Evolutionary conservation across 2,797 vertebrate genomes (phyloP).

Genomic region (Schizothorax lantsangensis): DNA sequence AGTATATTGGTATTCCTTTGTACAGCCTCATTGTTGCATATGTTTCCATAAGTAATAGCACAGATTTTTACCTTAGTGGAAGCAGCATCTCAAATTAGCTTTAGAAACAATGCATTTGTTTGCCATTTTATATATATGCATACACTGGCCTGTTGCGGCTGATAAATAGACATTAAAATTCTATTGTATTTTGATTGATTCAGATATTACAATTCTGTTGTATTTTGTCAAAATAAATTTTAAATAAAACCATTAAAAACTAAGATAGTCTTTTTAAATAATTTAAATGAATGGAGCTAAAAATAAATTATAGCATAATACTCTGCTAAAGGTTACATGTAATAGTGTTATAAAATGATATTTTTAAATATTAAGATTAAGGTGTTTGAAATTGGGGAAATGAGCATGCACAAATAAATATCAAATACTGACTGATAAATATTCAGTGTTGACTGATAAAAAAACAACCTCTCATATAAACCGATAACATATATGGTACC

Average conservation of each 20-base stretch:
- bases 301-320: not conserved
- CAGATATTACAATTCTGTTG: not conserved
- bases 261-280: not conserved
- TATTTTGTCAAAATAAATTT: not conserved
- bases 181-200: not conserved
- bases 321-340: not conserved
- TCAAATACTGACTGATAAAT: not conserved
- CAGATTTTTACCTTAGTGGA: not conserved
- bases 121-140: not conserved
- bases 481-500: not conserved
- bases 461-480: not conserved
- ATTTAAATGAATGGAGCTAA: not conserved
- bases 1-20: conserved; percentile 38
- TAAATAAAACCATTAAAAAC: not conserved
- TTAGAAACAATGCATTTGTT: not conserved
- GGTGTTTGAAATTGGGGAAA: not conserved
- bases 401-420: not conserved
- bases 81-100: conserved; percentile 1
- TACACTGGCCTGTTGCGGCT: not conserved
- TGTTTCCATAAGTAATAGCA: conserved; percentile 9
- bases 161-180: not conserved
- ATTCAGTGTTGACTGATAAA: not conserved
- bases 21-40: conserved; percentile 36
- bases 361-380: too few relatives aligned
- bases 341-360: not conserved